phyloP scores from a whole-genome alignment of 2,888 invertebrate species.

The Phorcus lineatus region DNA sequence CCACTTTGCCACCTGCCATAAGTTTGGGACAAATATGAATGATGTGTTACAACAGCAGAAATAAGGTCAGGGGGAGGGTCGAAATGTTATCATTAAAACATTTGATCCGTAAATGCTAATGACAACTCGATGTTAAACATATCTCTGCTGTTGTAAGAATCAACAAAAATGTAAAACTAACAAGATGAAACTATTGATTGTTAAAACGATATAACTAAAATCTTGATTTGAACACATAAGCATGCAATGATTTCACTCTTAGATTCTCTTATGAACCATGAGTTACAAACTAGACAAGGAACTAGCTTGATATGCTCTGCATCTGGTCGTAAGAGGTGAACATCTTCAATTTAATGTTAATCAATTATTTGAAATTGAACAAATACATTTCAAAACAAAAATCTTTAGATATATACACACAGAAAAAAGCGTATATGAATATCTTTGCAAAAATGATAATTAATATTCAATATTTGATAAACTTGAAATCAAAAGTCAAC shows the following conservation, averaged over 20 bases:
- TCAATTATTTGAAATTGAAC: too few species aligned
- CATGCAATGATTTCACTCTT: slow-evolving; percentile 19
- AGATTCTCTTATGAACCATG: background rate
- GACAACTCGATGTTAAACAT: background rate
- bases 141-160: slow-evolving; percentile 10
- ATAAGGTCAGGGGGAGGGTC: slow-evolving; percentile 11
- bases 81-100: background rate
- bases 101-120: slow-evolving; percentile 4
- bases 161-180: background rate
- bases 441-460: background rate
- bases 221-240: slow-evolving; percentile 16
- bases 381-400: too few species aligned
- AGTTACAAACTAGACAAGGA: too few species aligned
- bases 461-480: background rate
- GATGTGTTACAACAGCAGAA: slow-evolving; percentile 16
- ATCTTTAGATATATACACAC: too few species aligned
- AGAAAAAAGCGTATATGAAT: background rate
- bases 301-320: too few species aligned
- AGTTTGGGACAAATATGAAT: background rate
- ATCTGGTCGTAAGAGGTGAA: too few species aligned
- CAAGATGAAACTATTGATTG: slow-evolving; percentile 10
- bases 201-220: slow-evolving; percentile 14
- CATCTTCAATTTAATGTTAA: too few species aligned
- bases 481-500: background rate
- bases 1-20: slow-evolving; percentile 20